A percentile compares a stretch with the other conserved stretches of the same genome.
phyloP scores from a whole-genome alignment of 2,888 invertebrate species.

The Micoletzkya japonica region DNA sequence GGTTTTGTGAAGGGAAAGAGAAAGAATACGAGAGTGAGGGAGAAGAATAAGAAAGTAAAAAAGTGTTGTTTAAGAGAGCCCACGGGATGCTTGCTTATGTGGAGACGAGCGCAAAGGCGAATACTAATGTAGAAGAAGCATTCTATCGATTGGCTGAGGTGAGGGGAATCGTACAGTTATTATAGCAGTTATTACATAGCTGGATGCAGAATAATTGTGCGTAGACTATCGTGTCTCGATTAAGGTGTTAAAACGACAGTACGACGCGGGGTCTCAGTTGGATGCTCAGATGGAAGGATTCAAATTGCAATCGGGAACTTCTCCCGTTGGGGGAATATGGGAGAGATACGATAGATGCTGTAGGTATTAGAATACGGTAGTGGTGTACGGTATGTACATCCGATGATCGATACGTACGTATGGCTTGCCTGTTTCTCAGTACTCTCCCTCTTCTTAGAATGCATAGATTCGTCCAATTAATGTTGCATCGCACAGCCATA shows the following conservation, averaged over 20 bases:
- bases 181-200: not conserved
- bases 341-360: slow-evolving; percentile 40
- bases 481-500: too few relatives aligned
- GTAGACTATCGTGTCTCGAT: not conserved
- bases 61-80: slow-evolving; percentile 27
- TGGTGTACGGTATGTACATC: too few relatives aligned
- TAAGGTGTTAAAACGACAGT: slow-evolving; percentile 15
- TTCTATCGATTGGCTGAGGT: slow-evolving; percentile 28
- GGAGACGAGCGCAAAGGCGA: slow-evolving; percentile 50
- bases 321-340: slow-evolving; percentile 38
- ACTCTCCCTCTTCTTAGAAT: too few relatives aligned
- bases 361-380: slow-evolving; percentile 38
- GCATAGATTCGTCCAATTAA: too few relatives aligned
- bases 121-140: slow-evolving; percentile 27
- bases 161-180: not conserved
- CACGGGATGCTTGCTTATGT: slow-evolving; percentile 55
- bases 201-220: not conserved
- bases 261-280: slow-evolving; percentile 14
- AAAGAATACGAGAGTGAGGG: too few relatives aligned
- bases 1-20: too few relatives aligned
- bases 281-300: slow-evolving; percentile 25
- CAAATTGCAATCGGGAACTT: slow-evolving; percentile 29
- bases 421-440: too few relatives aligned
- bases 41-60: not conserved
- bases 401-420: too few relatives aligned